Base-by-base conservation (phyloP, 2,888 invertebrate species). In the Frankliniella fusca region DNA sequence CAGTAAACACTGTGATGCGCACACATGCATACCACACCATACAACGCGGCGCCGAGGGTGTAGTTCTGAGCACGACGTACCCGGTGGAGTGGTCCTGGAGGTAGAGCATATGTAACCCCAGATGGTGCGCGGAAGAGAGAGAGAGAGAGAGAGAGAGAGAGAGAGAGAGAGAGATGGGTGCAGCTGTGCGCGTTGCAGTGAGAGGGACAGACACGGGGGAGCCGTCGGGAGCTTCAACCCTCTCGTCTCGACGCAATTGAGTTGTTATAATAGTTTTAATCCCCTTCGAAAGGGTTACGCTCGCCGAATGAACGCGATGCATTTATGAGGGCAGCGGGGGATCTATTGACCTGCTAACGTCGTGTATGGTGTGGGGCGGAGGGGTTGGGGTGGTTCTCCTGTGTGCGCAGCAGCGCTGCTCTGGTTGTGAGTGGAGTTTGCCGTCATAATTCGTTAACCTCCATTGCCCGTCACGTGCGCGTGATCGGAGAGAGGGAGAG, bases 181-280 rank as follows among this genome's bases (percentile, higher is more conserved):
- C 38, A 38, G 38, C 38, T 2, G 38, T 38, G 38, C 38, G 38
- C 38, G 38, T 2, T 38, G 38, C 3, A 38, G 38, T 38, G 38
- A 38, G 38, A 38, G 38, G 38, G 38, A 38, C 38, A 38, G 38
- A n/a, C n/a, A n/a, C n/a, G n/a, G n/a, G n/a, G n/a, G n/a, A n/a
- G n/a, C n/a, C 38, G 38, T 38, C 38, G n/a, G n/a, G n/a, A n/a
- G n/a, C 38, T 38, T 2, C 38, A 2, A 38, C 2, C 38, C 38
- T 5, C 38, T 38, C 38, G 38, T 38, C 3, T 38, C 38, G 38
- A 18, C 61, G 18, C 61, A 61, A 76, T 76, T 76, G 70, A 76
- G 70, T 76, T 76, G 70, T 76, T 76, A 76, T 76, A 76, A 76
- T 76, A 76, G 70, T 76, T 76, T 76, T 76, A 76, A 76, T 76